These are phyloP conservation scores for Mastigias papua DNA, from an alignment of 30 jellyfish, hydroid and myxozoan species.

Conservation along the genomic window DNA sequence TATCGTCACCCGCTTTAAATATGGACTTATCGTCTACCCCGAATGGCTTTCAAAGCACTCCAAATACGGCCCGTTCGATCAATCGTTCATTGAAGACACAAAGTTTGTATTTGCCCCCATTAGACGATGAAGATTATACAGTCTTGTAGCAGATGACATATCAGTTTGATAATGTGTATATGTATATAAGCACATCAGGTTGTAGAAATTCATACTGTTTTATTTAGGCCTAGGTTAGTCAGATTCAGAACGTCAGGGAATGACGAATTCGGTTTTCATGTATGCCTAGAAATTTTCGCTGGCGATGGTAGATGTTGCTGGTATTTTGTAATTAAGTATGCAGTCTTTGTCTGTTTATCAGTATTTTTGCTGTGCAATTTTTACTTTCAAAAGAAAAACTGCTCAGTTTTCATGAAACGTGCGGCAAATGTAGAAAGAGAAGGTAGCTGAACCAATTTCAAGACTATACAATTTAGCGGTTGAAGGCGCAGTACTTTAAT, in stretches of 20 bases:
- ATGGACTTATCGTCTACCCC: constrained; percentile 57
- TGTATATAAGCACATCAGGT: neutral
- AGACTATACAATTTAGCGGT: too few species aligned
- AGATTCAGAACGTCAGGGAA: neutral
- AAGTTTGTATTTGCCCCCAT: constrained; percentile 74
- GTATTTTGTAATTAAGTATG: too few species aligned
- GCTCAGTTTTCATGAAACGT: too few species aligned
- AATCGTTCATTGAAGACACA: constrained; percentile 56
- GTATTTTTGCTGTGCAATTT: too few species aligned
- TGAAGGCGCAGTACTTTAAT: too few species aligned
- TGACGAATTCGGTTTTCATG: neutral
- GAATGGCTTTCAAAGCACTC: constrained; percentile 79
- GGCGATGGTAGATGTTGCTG: neutral
- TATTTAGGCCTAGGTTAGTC: neutral
- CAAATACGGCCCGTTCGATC: constrained; percentile 60
- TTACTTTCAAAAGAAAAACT: too few species aligned
- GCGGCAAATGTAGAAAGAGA: too few species aligned
- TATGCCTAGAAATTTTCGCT: neutral
- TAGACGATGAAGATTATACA: constrained; percentile 79
- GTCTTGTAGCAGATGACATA: constrained; percentile 3
- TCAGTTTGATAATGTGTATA: neutral
- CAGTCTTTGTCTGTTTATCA: too few species aligned
- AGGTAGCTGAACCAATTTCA: too few species aligned
- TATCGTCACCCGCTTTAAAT: constrained; percentile 75
- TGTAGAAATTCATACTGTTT: neutral